Evolutionary conservation across 2,888 invertebrate genomes (phyloP).

Genomic region (Panzeria rudis): DNA sequence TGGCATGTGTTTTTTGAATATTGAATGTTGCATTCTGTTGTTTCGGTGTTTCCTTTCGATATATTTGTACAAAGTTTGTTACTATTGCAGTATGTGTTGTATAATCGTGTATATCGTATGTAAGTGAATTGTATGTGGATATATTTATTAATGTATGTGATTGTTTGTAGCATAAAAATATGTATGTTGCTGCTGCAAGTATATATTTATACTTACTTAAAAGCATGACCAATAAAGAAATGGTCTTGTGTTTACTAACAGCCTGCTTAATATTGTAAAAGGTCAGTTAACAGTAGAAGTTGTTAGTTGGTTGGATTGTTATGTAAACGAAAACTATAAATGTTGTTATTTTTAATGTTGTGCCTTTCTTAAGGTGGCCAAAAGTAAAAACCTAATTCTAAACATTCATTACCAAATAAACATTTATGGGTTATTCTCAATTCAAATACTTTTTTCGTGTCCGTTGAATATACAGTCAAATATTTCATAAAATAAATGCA

Average conservation of each 20-base stretch:
- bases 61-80: slow-evolving; percentile 44
- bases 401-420: too few relatives aligned
- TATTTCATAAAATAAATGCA: too few relatives aligned
- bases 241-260: slow-evolving; percentile 32
- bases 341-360: slow-evolving; percentile 49
- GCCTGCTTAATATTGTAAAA: slow-evolving; percentile 62
- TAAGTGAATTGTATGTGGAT: slow-evolving; percentile 27
- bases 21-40: slow-evolving; percentile 41
- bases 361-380: slow-evolving; percentile 23
- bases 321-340: slow-evolving; percentile 45
- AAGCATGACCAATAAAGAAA: slow-evolving; percentile 12
- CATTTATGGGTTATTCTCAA: too few relatives aligned
- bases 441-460: too few relatives aligned
- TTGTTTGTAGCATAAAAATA: neutral
- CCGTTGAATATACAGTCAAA: too few relatives aligned
- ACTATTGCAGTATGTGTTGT: slow-evolving; percentile 1
- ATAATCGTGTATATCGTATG: slow-evolving; percentile 1
- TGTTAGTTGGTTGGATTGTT: slow-evolving; percentile 26
- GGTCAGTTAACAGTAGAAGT: slow-evolving; percentile 52
- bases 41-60: slow-evolving; percentile 36
- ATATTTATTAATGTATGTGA: slow-evolving; percentile 3
- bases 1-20: slow-evolving; percentile 16
- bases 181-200: neutral
- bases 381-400: neutral
- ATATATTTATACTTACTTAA: slow-evolving; percentile 11